Percentiles rank a stretch among this genome's conserved stretches.
Evolutionary conservation across 2,113 vertebrate genomes (phyloP).

Genomic region (Dasyprocta punctata): DNA sequence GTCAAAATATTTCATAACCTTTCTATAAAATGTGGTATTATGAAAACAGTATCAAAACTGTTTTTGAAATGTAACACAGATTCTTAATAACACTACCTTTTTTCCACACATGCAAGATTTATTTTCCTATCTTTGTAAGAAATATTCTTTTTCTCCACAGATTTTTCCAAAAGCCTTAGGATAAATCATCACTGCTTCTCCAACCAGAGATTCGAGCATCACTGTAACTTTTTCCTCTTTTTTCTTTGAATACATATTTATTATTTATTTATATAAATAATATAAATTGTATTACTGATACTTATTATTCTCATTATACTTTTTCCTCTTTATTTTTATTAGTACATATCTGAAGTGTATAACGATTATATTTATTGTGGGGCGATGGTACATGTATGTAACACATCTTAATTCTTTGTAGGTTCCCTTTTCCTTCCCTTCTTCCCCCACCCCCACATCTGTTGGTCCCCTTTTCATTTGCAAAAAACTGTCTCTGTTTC

Average conservation of each 20-base stretch:
- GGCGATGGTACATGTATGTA: not conserved
- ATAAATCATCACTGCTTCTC: not conserved
- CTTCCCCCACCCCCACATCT: not conserved
- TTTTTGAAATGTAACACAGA: slow-evolving; percentile 12
- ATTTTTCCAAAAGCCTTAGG: not conserved
- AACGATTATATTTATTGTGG: not conserved
- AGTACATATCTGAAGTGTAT: not conserved
- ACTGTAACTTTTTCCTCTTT: slow-evolving; percentile 14
- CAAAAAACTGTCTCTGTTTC: not conserved
- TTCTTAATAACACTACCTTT: not conserved
- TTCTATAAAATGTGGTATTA: slow-evolving; percentile 45
- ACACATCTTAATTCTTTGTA: not conserved
- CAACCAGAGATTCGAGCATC: not conserved
- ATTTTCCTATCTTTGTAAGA: slow-evolving; percentile 24
- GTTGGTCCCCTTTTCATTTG: not conserved
- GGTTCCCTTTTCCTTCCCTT: not conserved
- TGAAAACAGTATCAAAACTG: not conserved
- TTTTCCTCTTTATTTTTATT: not conserved
- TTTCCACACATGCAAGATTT: not conserved
- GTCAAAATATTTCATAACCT: slow-evolving; percentile 48
- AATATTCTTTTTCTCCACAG: not conserved
- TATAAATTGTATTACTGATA: not conserved
- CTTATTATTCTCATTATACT: not conserved
- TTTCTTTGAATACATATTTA: slow-evolving; percentile 27
- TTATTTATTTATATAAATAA: not conserved